phyloP scores from a whole-genome alignment of 2,113 vertebrate species.

The Sturnus vulgaris region DNA sequence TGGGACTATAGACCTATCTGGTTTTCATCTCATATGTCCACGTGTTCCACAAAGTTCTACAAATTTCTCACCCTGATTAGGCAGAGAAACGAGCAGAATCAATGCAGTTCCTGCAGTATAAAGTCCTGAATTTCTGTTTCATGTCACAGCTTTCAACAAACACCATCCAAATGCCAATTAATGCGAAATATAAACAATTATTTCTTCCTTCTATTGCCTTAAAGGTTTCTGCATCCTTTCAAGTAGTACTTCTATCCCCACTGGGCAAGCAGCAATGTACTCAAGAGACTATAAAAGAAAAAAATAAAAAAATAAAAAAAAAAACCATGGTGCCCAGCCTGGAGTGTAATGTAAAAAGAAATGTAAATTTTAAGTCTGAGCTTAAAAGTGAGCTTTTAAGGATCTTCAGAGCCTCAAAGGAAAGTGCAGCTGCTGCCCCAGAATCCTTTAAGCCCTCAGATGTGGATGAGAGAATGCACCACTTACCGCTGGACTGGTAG shows the following conservation, averaged over 20 bases:
- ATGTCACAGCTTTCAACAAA: not conserved
- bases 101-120: not conserved
- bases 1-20: not conserved
- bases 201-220: not conserved
- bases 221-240: not conserved
- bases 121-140: not conserved
- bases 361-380: too few species aligned
- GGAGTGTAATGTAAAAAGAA: too few species aligned
- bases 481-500: conserved; percentile 86
- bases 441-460: not conserved
- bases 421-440: not conserved
- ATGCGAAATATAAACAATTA: not conserved
- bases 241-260: too few species aligned
- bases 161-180: not conserved
- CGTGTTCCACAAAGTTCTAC: not conserved
- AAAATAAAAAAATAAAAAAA: too few species aligned
- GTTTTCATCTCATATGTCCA: not conserved
- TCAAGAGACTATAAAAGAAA: too few species aligned
- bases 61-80: not conserved
- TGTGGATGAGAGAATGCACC: not conserved
- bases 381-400: not conserved
- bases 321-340: not conserved
- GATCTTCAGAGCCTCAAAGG: not conserved
- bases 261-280: not conserved
- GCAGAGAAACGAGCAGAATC: not conserved